These are phyloP conservation scores for Jaculus jaculus DNA, from an alignment of 2,113 vertebrate genomes.

Conservation along the genomic window DNA sequence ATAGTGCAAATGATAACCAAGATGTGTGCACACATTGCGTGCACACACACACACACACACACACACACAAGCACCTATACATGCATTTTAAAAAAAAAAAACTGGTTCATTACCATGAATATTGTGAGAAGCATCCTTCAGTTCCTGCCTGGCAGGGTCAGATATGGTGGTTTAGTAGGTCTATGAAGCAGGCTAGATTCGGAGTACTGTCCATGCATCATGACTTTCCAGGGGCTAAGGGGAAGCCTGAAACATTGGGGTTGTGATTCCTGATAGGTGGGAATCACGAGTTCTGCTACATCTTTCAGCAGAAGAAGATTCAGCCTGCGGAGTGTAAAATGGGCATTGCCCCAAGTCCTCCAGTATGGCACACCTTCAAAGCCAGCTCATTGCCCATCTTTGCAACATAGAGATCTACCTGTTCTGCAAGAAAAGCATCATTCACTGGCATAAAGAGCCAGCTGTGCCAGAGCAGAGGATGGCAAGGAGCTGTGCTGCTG, in stretches of 20 bases:
- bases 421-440: constrained; percentile 41
- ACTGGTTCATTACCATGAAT: background rate
- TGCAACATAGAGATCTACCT: background rate
- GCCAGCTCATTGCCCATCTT: constrained; percentile 30
- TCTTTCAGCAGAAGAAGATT: background rate
- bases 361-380: background rate
- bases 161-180: background rate
- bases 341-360: constrained; percentile 10
- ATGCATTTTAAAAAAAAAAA: background rate
- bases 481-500: background rate
- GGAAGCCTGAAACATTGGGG: background rate
- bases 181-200: background rate
- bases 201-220: background rate
- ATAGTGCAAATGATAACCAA: background rate
- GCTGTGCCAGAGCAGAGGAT: constrained; percentile 40
- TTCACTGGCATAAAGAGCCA: constrained; percentile 52
- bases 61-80: background rate
- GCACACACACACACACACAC: background rate
- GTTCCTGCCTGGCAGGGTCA: background rate
- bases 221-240: background rate
- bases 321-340: background rate
- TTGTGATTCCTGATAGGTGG: background rate
- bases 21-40: background rate
- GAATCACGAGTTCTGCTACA: background rate
- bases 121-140: background rate